Conservation (phyloP, 1,140 invertebrate genomes). For the Pseudomyrmex flavicornis region DNA sequence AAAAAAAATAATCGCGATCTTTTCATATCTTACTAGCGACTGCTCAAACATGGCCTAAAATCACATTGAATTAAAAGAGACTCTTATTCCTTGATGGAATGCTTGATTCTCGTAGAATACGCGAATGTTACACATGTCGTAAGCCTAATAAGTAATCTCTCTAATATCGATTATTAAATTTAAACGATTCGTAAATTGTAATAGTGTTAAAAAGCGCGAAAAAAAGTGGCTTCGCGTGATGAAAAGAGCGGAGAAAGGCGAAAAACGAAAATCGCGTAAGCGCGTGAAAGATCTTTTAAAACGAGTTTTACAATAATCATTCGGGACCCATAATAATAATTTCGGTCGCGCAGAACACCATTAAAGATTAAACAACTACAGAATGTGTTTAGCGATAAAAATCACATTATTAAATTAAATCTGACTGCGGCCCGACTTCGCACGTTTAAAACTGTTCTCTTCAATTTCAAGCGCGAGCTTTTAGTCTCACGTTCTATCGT, state of each 20-base stretch:
- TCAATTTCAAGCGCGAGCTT: not conserved
- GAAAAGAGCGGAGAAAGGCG: conserved; percentile 22
- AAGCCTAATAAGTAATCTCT: conserved; percentile 11
- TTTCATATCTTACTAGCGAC: conserved; percentile 40
- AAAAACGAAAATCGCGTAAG: conserved; percentile 44
- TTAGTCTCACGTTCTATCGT: conserved; percentile 33
- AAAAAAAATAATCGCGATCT: conserved; percentile 18
- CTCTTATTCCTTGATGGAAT: not conserved
- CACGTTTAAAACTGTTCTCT: not conserved
- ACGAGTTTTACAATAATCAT: conserved; percentile 66
- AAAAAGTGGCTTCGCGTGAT: not conserved
- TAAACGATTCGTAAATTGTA: conserved; percentile 28
- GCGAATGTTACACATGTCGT: conserved; percentile 35
- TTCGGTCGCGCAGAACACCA: conserved; percentile 65
- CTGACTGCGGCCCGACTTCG: not conserved
- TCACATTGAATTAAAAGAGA: not conserved
- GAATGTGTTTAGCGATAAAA: conserved; percentile 41
- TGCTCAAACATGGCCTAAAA: conserved; percentile 72
- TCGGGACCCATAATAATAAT: conserved; percentile 70
- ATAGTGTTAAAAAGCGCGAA: not conserved
- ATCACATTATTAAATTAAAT: conserved; percentile 14
- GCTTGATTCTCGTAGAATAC: conserved; percentile 52
- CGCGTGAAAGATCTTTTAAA: conserved; percentile 56
- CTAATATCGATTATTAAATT: conserved; percentile 33
- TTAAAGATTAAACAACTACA: conserved; percentile 36